Base-by-base conservation (phyloP, 2,113 vertebrate species). In the Cranoglanis bouderius region DNA sequence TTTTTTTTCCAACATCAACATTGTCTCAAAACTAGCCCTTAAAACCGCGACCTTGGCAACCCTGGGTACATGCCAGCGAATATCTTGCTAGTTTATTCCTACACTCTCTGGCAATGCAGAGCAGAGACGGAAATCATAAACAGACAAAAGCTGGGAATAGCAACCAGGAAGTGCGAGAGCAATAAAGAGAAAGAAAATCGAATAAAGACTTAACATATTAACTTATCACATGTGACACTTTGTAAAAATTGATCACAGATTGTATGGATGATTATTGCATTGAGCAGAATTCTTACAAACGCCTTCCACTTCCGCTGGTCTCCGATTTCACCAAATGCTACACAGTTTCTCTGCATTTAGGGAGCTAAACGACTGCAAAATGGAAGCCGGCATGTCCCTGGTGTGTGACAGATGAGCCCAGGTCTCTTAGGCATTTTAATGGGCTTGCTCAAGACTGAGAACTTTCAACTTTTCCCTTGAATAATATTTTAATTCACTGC, bases 251-350 rank as follows among this genome's bases (percentile, higher is more conserved):
- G 46, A 74, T 51, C 46, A 49, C 46, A 53, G 86, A 78, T 55
- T 10, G 86, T 26, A 16, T 16, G 21, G 43, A 87, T 43, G 32
- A 78, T 78, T 81, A 7, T 35, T 51, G 59, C 59, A 65, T 35
- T 35, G 61, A 91, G 86, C 29, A 57, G 78, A 91, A 78, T 84
- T 65, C 82, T 89, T 83, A 72, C 88, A 65, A 75, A 63, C 82
- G 51, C 74, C 49, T 82, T 84, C 61, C 75, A 65, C 53, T 59
- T 84, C 59, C 70, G 70, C 61, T 32, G 43, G 32, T 55, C 83
- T 90, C 86, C 2, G 14, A 75, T 90, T 91, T 89, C 85, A 19
- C 51, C 72, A 78, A 40, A 87, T 7, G n/a, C 38, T 43, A 46
- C 70, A 72, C 49, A 81, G 82, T 82, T 88, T 85, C 63, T 87